Conservation (phyloP, 2,113 vertebrate genomes). For the Ascaphus truei region DNA sequence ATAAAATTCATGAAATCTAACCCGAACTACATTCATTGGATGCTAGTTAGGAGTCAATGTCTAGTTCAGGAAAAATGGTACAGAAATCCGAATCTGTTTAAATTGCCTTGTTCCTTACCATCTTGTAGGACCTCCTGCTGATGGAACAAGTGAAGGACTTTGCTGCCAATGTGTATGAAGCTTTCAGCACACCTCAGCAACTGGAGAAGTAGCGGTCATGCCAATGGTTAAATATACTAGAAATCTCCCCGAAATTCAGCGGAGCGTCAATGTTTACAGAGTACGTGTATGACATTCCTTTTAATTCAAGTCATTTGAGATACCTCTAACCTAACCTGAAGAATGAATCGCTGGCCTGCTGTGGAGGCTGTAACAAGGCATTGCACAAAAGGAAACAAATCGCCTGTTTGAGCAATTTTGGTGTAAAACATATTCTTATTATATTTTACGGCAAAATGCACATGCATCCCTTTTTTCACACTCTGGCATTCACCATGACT, state of each 20-base stretch:
- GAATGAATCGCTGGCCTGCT: background rate
- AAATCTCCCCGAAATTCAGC: background rate
- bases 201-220: slow-evolving; percentile 75
- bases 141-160: slow-evolving; percentile 96
- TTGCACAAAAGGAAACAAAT: background rate
- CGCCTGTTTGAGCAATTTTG: no score
- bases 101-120: no score
- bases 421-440: no score
- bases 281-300: slow-evolving; percentile 13
- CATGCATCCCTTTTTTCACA: no score
- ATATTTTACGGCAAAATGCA: no score
- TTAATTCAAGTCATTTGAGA: background rate
- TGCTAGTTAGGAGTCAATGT: no score
- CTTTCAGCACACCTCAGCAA: slow-evolving; percentile 88
- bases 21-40: no score
- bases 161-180: slow-evolving; percentile 93
- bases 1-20: no score
- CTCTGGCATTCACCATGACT: no score
- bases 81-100: no score
- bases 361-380: background rate
- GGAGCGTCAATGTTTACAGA: slow-evolving; percentile 15
- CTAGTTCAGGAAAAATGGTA: no score
- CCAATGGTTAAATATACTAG: background rate
- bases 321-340: background rate
- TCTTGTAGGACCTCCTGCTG: slow-evolving; percentile 85